Percentiles rank a stretch among this genome's conserved stretches.
Conservation (phyloP, 2,797 vertebrate species). For the Coracias cyanogaster region DNA sequence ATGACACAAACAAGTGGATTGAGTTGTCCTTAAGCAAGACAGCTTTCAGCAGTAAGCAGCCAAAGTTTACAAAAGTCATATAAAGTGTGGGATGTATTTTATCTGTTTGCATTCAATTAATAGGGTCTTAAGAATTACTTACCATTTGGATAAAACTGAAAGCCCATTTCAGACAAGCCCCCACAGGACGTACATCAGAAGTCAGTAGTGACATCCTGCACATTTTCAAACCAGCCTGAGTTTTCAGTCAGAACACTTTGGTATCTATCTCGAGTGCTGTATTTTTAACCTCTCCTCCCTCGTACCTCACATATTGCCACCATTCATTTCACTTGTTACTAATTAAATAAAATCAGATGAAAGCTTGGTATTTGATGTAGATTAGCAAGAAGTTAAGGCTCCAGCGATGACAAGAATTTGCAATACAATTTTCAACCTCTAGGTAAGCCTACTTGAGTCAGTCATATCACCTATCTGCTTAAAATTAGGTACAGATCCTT, state of each 20-base stretch:
- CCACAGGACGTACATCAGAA: background rate
- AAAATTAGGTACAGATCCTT: background rate
- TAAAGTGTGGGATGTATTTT: background rate
- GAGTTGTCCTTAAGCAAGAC: background rate
- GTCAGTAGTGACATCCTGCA: background rate
- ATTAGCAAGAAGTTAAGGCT: slow-evolving; percentile 11
- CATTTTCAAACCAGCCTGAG: background rate
- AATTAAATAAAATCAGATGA: slow-evolving; percentile 24
- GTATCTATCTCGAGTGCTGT: background rate
- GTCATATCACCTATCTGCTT: background rate
- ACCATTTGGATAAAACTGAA: background rate
- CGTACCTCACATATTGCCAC: background rate
- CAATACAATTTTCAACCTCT: background rate
- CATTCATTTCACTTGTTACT: background rate
- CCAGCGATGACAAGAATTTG: background rate
- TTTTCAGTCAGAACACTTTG: background rate
- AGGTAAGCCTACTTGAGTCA: background rate
- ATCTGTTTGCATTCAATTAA: background rate
- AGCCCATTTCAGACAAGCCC: background rate
- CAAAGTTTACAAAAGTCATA: background rate
- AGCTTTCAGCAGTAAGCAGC: background rate
- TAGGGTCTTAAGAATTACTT: background rate
- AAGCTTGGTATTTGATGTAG: background rate
- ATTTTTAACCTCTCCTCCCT: background rate
- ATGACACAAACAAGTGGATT: background rate